A percentile compares a stretch with the other conserved stretches of the same genome.
Conservation (phyloP, 53 echinoderm and acorn worm species). For the Holothuria leucospilota region DNA sequence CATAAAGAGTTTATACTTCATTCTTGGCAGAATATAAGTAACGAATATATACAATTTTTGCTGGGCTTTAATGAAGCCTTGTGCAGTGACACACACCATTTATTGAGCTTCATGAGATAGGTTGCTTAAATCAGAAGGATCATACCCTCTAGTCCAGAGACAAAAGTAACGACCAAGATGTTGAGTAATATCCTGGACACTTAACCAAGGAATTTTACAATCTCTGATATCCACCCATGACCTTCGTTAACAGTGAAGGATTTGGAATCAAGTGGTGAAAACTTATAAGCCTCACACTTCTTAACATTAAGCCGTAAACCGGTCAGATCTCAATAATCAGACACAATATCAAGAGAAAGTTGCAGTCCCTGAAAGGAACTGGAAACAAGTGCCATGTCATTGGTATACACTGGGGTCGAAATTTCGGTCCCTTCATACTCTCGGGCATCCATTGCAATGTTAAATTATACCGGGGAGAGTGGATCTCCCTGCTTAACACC, state of each 20-base stretch:
- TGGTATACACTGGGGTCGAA: no score
- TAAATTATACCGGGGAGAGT: background rate
- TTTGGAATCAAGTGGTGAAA: background rate
- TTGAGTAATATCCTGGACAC: background rate
- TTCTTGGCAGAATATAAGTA: background rate
- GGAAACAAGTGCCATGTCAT: no score
- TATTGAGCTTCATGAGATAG: background rate
- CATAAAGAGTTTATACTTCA: background rate
- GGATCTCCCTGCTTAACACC: conserved; percentile 7
- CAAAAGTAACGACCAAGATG: background rate
- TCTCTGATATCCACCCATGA: background rate
- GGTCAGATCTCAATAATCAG: background rate
- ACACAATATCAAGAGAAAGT: background rate
- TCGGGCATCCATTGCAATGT: background rate
- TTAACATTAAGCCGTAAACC: background rate
- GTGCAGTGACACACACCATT: background rate
- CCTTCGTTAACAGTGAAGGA: conserved; percentile 17
- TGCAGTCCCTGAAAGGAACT: background rate
- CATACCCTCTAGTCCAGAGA: background rate
- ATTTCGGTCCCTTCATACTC: no score
- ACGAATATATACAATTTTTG: background rate
- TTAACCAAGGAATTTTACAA: background rate
- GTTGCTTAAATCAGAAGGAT: background rate
- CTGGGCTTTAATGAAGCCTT: background rate
- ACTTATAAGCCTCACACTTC: background rate